Conservation (phyloP, 2,113 vertebrate genomes). For the Notothenia rossii region DNA sequence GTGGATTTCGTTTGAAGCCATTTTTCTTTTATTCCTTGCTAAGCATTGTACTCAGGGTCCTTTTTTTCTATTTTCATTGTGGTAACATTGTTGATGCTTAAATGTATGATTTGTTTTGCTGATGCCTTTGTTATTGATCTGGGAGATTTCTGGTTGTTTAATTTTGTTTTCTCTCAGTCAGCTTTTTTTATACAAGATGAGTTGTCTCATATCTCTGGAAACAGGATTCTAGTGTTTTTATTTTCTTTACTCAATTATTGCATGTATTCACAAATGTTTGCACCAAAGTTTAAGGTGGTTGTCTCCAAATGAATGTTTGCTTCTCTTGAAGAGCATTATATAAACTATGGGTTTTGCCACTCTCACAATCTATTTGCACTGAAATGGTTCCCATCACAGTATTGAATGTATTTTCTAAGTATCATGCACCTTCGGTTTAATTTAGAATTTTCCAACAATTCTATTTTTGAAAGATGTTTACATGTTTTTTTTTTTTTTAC, state of each 20-base stretch:
- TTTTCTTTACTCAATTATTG: conserved; percentile 27
- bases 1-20: conserved; percentile 48
- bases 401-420: conserved; percentile 53
- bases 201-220: neutral
- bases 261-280: conserved; percentile 56
- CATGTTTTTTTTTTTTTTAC: conserved; percentile 15
- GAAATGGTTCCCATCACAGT: conserved; percentile 32
- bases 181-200: neutral
- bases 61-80: conserved; percentile 37
- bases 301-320: neutral
- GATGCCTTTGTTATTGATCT: neutral
- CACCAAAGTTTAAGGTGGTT: conserved; percentile 13
- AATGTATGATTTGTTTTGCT: conserved; percentile 20
- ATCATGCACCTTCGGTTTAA: conserved; percentile 30
- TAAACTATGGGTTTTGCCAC: conserved; percentile 5
- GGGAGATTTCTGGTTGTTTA: neutral
- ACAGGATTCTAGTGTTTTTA: conserved; percentile 21
- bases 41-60: conserved; percentile 8
- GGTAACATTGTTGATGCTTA: conserved; percentile 31
- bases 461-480: conserved; percentile 21
- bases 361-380: conserved; percentile 63
- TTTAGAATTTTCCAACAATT: conserved; percentile 2
- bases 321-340: neutral
- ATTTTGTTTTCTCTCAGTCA: neutral
- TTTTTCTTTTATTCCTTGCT: conserved; percentile 52